Base-by-base conservation (phyloP, 2,888 invertebrate species). In the Oscheius sp. region DNA sequence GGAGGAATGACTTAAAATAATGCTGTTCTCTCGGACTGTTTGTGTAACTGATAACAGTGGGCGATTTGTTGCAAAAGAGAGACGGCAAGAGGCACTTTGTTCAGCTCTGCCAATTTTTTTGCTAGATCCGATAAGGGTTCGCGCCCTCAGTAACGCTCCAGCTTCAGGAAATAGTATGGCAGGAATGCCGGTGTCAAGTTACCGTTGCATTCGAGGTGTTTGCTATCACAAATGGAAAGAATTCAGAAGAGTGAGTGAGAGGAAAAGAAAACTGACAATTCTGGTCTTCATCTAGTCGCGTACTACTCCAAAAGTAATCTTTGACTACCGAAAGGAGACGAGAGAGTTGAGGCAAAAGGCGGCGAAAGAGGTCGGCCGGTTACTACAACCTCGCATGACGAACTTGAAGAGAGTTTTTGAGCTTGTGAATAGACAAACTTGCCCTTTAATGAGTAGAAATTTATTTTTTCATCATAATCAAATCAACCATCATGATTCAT, bases 151-250 rank as follows among this genome's bases (percentile, higher is more conserved):
- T 43, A 61, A 61, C 61, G 21, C n/a, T 61, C 41, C 61, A 43
- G 55, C 25, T 21, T 61, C 35, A 45, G 66, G 66, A 66, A 66
- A 66, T 66, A 66, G 52, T 66, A 66, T 25, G 27, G 66, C 49
- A 41, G 56, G 45, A 69, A 55, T 43, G 69, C 16, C 9, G 68
- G 69, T 69, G 69, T 56, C 69, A 25, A 56, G 43, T 69, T 69
- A 69, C 69, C 53, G 69, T 69, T 69, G 69, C 55, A 43, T 53
- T 69, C 18, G 56, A 35, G 56, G 43, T 69, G 69, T 69, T 69
- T 69, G 69, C 69, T 55, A 69, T 69, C 49, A 52, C 66, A 27
- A 63, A 66, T 66, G 52, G 52, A 41, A 61, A 18, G 21, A 49
- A 18, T 16, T 49, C 49, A 18, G 53, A 12, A 55, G 21, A 25